Conservation (phyloP, 2,113 vertebrate species). For the Anseranas semipalmata region DNA sequence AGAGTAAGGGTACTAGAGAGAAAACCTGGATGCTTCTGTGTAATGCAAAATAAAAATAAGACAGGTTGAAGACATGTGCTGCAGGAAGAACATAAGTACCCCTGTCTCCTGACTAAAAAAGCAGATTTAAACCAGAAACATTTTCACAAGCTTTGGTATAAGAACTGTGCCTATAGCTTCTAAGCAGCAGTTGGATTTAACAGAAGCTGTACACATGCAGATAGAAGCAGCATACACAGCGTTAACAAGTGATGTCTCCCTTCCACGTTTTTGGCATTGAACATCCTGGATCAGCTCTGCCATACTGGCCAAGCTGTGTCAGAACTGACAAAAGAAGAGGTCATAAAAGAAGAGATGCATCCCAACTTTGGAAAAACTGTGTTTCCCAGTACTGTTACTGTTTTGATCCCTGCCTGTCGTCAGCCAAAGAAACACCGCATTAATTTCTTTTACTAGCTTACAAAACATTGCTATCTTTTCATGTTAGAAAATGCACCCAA, state of each 20-base stretch:
- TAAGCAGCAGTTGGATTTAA: neutral
- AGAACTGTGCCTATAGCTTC: neutral
- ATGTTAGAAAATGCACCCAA: neutral
- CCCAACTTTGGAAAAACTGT: neutral
- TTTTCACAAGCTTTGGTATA: neutral
- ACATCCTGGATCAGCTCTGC: neutral
- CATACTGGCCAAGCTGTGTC: neutral
- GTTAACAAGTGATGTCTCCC: neutral
- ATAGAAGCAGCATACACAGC: neutral
- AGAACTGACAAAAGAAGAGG: neutral
- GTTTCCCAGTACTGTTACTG: neutral
- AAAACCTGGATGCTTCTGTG: neutral
- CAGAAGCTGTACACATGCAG: accelerated
- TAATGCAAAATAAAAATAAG: neutral
- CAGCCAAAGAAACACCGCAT: neutral
- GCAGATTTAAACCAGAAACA: neutral
- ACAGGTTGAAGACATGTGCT: accelerated
- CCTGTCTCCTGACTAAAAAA: neutral
- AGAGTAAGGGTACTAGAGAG: neutral
- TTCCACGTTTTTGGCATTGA: neutral
- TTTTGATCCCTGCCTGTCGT: neutral
- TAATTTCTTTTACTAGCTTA: neutral
- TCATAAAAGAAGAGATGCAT: neutral
- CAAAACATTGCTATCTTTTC: neutral
- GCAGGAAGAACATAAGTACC: neutral